A percentile compares a stretch with the other conserved stretches of the same genome.
phyloP scores from a whole-genome alignment of 92 coral and sea anemone genomes.

The Siderastrea radians region DNA sequence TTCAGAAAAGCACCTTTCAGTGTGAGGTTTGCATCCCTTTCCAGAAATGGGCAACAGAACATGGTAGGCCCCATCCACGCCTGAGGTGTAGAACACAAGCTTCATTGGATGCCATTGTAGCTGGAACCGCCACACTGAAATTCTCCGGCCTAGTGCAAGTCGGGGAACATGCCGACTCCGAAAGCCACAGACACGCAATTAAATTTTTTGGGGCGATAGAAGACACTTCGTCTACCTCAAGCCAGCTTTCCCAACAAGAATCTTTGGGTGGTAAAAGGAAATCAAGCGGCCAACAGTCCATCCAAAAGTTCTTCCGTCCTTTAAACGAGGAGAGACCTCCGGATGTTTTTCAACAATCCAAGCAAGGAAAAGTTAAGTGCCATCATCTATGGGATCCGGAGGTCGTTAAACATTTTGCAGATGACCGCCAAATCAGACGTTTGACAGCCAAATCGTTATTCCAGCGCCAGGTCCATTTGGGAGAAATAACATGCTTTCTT shows the following conservation, averaged over 20 bases:
- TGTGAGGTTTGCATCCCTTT: constrained; percentile 48
- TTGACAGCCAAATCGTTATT: constrained; percentile 29
- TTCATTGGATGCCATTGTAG: constrained; percentile 8
- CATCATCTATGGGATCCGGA: constrained; percentile 31
- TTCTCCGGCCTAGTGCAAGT: constrained; percentile 46
- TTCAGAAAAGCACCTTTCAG: constrained; percentile 12
- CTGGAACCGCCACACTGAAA: constrained; percentile 27
- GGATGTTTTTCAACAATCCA: constrained; percentile 12
- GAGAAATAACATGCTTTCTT: background rate
- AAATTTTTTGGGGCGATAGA: constrained; percentile 15
- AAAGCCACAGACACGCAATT: constrained; percentile 26
- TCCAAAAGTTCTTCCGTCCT: constrained; percentile 36
- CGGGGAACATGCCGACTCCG: constrained; percentile 22
- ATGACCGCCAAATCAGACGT: constrained; percentile 29
- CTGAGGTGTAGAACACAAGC: constrained; percentile 31
- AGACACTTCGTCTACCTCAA: background rate
- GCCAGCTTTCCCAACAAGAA: background rate
- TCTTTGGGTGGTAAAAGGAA: background rate
- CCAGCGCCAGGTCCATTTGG: background rate
- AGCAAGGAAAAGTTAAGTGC: constrained; percentile 17
- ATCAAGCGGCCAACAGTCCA: background rate
- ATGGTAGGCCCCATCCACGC: constrained; percentile 21
- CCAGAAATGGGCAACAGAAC: constrained; percentile 44
- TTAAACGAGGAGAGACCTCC: constrained; percentile 56
- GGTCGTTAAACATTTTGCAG: background rate